Percentiles rank a stretch among this genome's conserved stretches.
phyloP scores from a whole-genome alignment of 2,113 vertebrate species.

The Damaliscus lunatus region DNA sequence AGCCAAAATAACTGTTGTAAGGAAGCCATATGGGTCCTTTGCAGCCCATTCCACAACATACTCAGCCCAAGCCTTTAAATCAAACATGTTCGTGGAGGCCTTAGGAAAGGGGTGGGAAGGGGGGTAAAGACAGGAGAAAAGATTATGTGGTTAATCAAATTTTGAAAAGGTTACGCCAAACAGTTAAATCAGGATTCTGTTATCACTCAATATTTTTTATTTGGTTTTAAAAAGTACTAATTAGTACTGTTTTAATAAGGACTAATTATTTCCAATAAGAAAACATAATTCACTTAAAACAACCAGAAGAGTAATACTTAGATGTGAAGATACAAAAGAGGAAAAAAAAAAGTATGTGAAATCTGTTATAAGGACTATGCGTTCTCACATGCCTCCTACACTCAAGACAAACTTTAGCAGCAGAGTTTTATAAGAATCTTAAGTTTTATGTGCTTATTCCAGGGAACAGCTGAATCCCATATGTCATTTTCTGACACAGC shows the following conservation, averaged over 20 bases:
- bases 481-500: neutral
- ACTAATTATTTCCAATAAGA: neutral
- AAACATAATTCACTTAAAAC: neutral
- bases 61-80: slow-evolving; percentile 92
- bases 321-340: neutral
- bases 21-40: slow-evolving; percentile 96
- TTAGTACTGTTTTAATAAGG: slow-evolving; percentile 31
- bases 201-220: neutral
- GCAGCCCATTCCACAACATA: slow-evolving; percentile 97
- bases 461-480: slow-evolving; percentile 23
- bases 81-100: slow-evolving; percentile 85
- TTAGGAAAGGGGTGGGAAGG: neutral
- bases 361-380: neutral
- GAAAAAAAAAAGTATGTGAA: neutral
- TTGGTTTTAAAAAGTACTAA: neutral
- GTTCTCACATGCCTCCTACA: neutral
- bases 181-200: slow-evolving; percentile 40
- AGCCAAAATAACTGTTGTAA: slow-evolving; percentile 93
- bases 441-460: neutral
- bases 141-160: slow-evolving; percentile 15
- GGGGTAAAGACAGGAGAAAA: neutral
- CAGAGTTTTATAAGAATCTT: neutral
- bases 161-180: slow-evolving; percentile 13
- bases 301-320: neutral
- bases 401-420: neutral